phyloP scores from a whole-genome alignment of 2,888 invertebrate genomes.

The Catocala sponsa region DNA sequence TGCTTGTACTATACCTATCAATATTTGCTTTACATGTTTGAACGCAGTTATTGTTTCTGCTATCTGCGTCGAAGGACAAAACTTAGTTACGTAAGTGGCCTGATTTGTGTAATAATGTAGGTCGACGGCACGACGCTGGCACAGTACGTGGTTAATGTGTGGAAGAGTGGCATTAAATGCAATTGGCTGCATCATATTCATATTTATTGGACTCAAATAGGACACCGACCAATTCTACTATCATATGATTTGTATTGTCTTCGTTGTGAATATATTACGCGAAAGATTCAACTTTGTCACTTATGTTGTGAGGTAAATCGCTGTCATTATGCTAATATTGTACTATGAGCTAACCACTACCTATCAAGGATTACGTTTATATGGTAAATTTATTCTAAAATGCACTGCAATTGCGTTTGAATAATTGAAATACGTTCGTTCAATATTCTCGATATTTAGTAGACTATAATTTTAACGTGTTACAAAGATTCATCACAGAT shows the following conservation, averaged over 20 bases:
- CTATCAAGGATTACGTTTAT: constrained; percentile 4
- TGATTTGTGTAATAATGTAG: constrained; percentile 67
- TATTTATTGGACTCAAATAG: constrained; percentile 30
- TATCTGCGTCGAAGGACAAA: constrained; percentile 62
- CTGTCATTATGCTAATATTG: constrained; percentile 31
- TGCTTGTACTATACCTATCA: constrained; percentile 19
- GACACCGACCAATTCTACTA: background rate
- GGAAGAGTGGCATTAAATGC: constrained; percentile 39
- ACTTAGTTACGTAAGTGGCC: constrained; percentile 66
- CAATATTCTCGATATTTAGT: too few species aligned
- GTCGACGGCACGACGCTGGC: constrained; percentile 59
- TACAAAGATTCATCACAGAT: too few species aligned
- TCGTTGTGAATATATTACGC: too few species aligned
- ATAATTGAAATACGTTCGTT: too few species aligned
- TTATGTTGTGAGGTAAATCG: constrained; percentile 20
- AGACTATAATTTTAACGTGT: too few species aligned
- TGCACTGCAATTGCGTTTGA: constrained; percentile 3
- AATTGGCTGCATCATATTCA: constrained; percentile 43
- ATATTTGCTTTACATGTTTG: constrained; percentile 37
- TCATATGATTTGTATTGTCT: background rate
- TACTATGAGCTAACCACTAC: constrained; percentile 14
- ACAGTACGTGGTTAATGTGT: constrained; percentile 40
- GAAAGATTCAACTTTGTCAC: background rate
- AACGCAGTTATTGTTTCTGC: constrained; percentile 44
- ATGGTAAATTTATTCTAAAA: constrained; percentile 18